Evolutionary conservation across 2,113 vertebrate genomes (phyloP).

Genomic region (Empidonax traillii): DNA sequence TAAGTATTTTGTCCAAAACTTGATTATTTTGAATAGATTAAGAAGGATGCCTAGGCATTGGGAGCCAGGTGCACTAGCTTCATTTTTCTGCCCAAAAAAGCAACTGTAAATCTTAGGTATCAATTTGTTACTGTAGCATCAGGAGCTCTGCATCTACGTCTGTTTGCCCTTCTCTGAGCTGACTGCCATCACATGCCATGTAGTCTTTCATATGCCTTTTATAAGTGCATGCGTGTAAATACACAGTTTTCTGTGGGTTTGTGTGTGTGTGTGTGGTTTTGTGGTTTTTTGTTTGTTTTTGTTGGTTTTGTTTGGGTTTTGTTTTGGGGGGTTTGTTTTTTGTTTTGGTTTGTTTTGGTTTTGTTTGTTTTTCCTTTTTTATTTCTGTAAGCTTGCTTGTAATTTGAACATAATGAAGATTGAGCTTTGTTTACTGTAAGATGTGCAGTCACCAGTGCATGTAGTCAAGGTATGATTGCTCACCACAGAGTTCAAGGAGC

Average conservation of each 20-base stretch:
- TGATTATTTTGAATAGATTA: background rate
- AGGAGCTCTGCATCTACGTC: background rate
- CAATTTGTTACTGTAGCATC: background rate
- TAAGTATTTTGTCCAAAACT: background rate
- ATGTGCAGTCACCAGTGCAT: background rate
- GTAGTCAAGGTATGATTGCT: background rate
- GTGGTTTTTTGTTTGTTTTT: too few species aligned
- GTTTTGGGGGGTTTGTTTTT: too few species aligned
- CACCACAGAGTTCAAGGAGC: background rate
- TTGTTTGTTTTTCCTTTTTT: too few species aligned
- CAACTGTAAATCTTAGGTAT: background rate
- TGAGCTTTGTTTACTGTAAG: background rate
- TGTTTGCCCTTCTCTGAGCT: background rate
- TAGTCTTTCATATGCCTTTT: background rate
- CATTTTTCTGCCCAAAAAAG: background rate
- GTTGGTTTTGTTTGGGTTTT: too few species aligned
- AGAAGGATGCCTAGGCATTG: background rate
- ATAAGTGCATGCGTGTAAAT: background rate
- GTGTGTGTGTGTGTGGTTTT: too few species aligned
- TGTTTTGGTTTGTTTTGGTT: too few species aligned
- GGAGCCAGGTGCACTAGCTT: background rate
- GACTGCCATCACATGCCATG: background rate
- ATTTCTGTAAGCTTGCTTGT: background rate
- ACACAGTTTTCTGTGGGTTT: background rate
- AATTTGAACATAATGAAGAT: background rate